These are phyloP conservation scores for Phoeniculus purpureus DNA, from an alignment of 2,797 vertebrate genomes.

Conservation along the genomic window DNA sequence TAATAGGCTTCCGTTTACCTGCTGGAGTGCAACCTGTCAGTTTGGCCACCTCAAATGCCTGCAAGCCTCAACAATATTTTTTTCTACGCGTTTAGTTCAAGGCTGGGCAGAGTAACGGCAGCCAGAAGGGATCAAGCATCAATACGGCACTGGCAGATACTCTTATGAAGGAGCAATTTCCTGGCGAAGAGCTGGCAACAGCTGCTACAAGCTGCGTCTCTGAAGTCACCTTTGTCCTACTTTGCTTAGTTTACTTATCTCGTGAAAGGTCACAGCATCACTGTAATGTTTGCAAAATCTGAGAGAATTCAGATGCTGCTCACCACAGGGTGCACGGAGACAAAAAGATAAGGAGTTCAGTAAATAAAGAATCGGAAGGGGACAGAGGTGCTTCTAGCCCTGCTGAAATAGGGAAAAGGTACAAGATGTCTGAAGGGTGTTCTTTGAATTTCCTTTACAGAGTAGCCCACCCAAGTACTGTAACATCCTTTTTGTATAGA, in stretches of 20 bases:
- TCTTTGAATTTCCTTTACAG: not conserved
- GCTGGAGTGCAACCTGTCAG: slow-evolving; percentile 65
- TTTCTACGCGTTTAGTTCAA: not conserved
- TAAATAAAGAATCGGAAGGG: not conserved
- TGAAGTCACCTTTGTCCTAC: not conserved
- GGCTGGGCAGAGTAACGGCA: not conserved
- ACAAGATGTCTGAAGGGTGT: not conserved
- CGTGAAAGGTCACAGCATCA: not conserved
- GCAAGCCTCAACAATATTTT: not conserved
- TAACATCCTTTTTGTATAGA: fast-evolving
- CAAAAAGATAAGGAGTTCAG: not conserved
- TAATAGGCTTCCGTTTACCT: slow-evolving; percentile 54
- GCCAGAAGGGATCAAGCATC: slow-evolving; percentile 7
- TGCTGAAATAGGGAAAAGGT: not conserved
- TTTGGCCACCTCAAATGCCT: slow-evolving; percentile 45
- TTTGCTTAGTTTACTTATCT: not conserved
- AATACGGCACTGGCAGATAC: not conserved
- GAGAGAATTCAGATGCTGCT: not conserved
- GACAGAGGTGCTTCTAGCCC: not conserved
- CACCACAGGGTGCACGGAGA: too few species aligned
- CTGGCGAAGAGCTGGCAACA: not conserved
- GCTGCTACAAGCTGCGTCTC: not conserved
- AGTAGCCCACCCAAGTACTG: not conserved
- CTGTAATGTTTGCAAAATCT: not conserved
- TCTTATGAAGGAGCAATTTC: not conserved